Evolutionary conservation across 2,113 vertebrate species (phyloP).

Genomic region (Syrmaticus mikado): DNA sequence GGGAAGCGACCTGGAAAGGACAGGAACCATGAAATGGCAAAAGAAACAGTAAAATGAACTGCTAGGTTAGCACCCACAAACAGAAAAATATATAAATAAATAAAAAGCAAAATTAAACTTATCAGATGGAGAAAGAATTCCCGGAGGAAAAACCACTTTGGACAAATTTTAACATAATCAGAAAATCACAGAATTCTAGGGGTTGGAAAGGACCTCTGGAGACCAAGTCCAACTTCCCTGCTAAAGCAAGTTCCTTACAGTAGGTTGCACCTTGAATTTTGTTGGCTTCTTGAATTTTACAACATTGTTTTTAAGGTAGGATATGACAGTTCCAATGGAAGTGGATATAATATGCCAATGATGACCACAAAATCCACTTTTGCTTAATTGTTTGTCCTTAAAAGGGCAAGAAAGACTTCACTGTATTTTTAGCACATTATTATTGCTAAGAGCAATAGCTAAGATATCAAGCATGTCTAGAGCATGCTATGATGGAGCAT

Average conservation of each 20-base stretch:
- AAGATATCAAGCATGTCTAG: background rate
- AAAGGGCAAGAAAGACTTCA: background rate
- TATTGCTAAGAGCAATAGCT: background rate
- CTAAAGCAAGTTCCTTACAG: no score
- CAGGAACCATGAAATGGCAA: background rate
- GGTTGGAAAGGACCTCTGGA: no score
- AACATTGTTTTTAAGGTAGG: background rate
- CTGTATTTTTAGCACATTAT: background rate
- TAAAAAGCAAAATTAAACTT: background rate
- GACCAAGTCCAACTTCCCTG: no score
- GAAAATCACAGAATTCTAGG: no score
- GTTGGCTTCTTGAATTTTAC: background rate
- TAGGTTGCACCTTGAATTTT: no score
- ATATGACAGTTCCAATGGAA: background rate
- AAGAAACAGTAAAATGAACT: background rate
- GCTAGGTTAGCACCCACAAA: background rate
- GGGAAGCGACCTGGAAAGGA: background rate
- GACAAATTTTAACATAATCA: background rate
- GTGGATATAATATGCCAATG: background rate
- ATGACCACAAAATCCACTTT: background rate
- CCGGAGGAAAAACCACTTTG: background rate
- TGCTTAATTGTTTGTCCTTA: background rate
- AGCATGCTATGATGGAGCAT: fast-evolving
- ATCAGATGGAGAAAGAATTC: background rate
- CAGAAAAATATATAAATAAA: background rate